Evolutionary conservation across 1,140 invertebrate genomes (phyloP).

Genomic region (Goniozus legneri): DNA sequence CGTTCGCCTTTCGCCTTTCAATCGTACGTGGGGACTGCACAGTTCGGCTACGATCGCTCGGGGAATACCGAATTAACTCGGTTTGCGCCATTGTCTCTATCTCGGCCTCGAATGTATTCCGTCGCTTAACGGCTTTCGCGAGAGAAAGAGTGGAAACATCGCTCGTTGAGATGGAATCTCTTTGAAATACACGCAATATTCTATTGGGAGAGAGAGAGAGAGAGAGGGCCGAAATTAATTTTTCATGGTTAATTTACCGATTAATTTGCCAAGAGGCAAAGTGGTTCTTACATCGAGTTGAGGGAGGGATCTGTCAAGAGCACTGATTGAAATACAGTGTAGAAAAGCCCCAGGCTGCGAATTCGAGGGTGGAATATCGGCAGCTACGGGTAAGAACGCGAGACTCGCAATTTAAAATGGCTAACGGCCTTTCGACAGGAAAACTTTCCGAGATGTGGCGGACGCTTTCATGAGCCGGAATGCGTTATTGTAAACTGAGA

Average conservation of each 20-base stretch:
- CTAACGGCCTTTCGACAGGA: constrained; percentile 6
- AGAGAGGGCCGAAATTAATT: constrained; percentile 33
- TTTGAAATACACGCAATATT: too few relatives aligned
- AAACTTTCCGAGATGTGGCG: neutral
- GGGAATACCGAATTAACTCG: too few relatives aligned
- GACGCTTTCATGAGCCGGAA: too few relatives aligned
- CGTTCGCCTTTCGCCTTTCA: constrained; percentile 37
- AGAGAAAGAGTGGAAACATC: too few relatives aligned
- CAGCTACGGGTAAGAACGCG: constrained; percentile 12
- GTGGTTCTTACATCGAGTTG: constrained; percentile 23
- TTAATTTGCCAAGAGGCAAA: constrained; percentile 41
- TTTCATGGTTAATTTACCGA: constrained; percentile 44
- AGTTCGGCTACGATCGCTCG: constrained; percentile 29
- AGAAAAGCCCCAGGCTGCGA: constrained; percentile 40
- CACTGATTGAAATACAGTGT: constrained; percentile 51
- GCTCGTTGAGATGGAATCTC: too few relatives aligned
- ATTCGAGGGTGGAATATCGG: constrained; percentile 33
- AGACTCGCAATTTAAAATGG: constrained; percentile 43
- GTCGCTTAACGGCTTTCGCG: too few relatives aligned
- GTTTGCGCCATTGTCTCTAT: too few relatives aligned
- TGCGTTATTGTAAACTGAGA: too few relatives aligned
- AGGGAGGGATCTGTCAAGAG: constrained; percentile 36
- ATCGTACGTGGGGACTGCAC: constrained; percentile 38
- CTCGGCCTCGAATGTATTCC: too few relatives aligned
- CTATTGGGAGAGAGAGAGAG: too few relatives aligned